These are phyloP conservation scores for Epinephelus awoara DNA, from an alignment of 2,797 vertebrate species.

Conservation along the genomic window DNA sequence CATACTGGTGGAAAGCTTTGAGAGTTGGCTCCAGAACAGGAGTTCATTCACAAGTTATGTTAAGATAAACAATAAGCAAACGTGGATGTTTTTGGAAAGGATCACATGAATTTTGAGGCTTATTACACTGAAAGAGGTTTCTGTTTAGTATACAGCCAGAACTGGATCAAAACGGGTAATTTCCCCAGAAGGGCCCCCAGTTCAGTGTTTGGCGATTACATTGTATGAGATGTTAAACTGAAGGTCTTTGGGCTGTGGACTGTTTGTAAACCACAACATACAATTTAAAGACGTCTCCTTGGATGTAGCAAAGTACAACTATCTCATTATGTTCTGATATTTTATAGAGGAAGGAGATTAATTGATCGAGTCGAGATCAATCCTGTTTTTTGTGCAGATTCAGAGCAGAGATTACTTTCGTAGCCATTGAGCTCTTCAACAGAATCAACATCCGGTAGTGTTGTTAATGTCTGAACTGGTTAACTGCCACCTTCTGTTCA, in stretches of 20 bases:
- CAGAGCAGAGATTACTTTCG: no score
- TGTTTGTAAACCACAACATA: background rate
- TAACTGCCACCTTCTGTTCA: no score
- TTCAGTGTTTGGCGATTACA: background rate
- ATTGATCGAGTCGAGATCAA: no score
- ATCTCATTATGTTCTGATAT: background rate
- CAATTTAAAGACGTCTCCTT: background rate
- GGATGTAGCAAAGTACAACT: background rate
- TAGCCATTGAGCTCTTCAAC: no score
- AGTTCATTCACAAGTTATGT: constrained; percentile 14
- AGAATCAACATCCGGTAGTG: no score
- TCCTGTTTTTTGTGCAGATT: no score
- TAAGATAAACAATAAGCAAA: constrained; percentile 10
- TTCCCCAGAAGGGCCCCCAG: background rate
- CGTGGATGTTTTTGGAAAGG: background rate
- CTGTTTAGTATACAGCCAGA: background rate
- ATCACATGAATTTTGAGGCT: background rate
- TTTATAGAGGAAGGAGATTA: background rate
- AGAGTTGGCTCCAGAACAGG: constrained; percentile 14
- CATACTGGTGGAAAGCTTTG: background rate
- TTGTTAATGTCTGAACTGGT: no score
- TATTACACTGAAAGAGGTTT: background rate
- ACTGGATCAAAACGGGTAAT: background rate
- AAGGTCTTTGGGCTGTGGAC: background rate
- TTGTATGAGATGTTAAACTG: background rate